A percentile compares a stretch with the other conserved stretches of the same genome.
Conservation (phyloP, 2,113 vertebrate genomes). For the Syngnathoides biaculeatus region DNA sequence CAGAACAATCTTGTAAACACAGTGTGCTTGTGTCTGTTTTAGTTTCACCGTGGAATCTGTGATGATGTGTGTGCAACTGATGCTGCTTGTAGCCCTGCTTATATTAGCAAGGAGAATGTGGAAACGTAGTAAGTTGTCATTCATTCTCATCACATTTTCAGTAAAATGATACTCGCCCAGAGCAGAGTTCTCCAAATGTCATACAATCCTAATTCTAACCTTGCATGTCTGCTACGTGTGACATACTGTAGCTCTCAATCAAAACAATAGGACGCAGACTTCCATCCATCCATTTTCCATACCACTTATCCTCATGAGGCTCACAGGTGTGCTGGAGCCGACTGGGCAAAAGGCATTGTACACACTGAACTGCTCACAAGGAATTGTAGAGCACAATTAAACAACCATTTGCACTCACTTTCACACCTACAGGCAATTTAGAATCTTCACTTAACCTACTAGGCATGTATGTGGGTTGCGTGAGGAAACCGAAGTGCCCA, state of each 20-base stretch:
- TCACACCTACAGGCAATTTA: too few relatives aligned
- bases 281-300: too few relatives aligned
- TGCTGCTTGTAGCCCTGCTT: constrained; percentile 35
- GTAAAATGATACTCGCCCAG: background rate
- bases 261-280: background rate
- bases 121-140: constrained; percentile 52
- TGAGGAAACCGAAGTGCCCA: too few relatives aligned
- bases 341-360: too few relatives aligned
- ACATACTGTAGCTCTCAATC: background rate
- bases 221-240: background rate
- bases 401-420: too few relatives aligned
- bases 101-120: constrained; percentile 37
- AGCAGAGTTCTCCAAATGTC: background rate
- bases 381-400: too few relatives aligned
- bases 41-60: constrained; percentile 45
- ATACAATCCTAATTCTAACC: background rate
- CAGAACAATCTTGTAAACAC: background rate
- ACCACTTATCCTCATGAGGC: too few relatives aligned
- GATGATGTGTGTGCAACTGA: constrained; percentile 28
- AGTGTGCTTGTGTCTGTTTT: constrained; percentile 24
- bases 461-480: too few relatives aligned
- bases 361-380: too few relatives aligned
- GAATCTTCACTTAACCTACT: too few relatives aligned
- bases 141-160: background rate
- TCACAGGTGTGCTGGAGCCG: too few relatives aligned